Percentiles rank a stretch among this genome's conserved stretches.
phyloP scores from a whole-genome alignment of 2,797 vertebrate genomes.

The Peromyscus eremicus region DNA sequence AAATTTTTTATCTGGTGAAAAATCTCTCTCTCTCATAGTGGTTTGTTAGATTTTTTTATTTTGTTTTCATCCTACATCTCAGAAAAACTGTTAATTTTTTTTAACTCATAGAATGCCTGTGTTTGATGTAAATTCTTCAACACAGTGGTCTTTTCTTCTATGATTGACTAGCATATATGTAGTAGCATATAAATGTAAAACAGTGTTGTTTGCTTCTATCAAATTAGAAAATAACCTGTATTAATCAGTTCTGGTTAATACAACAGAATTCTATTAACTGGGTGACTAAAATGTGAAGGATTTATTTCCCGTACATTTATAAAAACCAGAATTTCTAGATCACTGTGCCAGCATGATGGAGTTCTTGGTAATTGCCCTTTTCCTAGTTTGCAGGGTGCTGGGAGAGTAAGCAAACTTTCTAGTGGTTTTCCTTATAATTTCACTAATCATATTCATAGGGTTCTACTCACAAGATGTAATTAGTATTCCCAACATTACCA shows the following conservation, averaged over 20 bases:
- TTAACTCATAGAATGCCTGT: neutral
- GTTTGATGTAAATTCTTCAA: neutral
- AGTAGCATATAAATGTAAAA: neutral
- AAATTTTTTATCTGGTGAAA: neutral
- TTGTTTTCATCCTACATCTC: neutral
- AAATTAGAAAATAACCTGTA: neutral
- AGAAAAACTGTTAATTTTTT: constrained; percentile 1
- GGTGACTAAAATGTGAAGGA: neutral
- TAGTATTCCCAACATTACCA: neutral
- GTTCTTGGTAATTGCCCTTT: neutral
- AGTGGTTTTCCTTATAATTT: neutral
- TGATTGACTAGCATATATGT: neutral
- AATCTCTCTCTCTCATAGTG: neutral
- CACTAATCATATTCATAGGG: neutral
- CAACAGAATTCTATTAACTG: neutral
- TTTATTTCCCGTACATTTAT: neutral
- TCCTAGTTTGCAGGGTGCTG: neutral
- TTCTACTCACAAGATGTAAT: neutral
- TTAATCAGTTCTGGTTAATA: neutral
- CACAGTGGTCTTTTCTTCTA: neutral
- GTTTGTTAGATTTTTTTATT: neutral
- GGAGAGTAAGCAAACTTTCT: neutral
- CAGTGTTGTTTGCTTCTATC: neutral
- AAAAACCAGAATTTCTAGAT: neutral
- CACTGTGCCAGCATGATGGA: neutral